Evolutionary conservation across 2,113 vertebrate genomes (phyloP), one percentile per base, ranked within the genome.

Genomic region (Pomatorhinus ruficollis): DNA sequence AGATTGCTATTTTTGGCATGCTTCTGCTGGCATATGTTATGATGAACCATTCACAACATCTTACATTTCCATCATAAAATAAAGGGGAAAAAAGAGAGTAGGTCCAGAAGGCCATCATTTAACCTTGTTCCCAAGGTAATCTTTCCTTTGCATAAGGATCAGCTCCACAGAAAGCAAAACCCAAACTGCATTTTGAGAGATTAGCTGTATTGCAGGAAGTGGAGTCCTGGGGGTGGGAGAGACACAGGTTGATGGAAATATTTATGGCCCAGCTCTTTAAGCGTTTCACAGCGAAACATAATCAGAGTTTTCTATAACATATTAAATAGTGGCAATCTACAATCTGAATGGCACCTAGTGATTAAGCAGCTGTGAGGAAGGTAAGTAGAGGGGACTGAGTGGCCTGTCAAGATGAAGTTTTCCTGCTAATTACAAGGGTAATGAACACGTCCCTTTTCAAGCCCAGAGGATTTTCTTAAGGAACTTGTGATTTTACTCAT

Each of bases 1-100:
- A 90, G 95, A 97, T 71, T 97, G 97, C 97, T 98, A 98, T 98
- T 98, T 98, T 97, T 98, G 98, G 98, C 98, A 96, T 87, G 63
- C 87, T 95, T 96, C 93, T 98, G 94, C 97, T 97, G 96, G 98
- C 98, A 98, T 98, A 98, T 98, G 98, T 93, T 98, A 96, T 53
- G 95, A 97, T 78, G 78, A 98, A 92, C 97, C 96, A 96, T 95
- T 97, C 97, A 96, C 94, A 98, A 96, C 96, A 97, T 97, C 97
- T 97, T 98, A 97, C 95, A 97, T 97, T 96, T 97, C 95, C 96
- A 97, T 95, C 97, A 97, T 23, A 83, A 96, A 97, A 93, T 94
- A 92, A 86, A 94, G n/a, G 31, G 28, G 59, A 13, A 75, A 65
- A 75, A 95, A 87, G 61, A 92, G 79, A 93, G 42, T 47, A 92